Evolutionary conservation across 2,888 invertebrate species (phyloP).

Genomic region (Lampropteryx suffumata): DNA sequence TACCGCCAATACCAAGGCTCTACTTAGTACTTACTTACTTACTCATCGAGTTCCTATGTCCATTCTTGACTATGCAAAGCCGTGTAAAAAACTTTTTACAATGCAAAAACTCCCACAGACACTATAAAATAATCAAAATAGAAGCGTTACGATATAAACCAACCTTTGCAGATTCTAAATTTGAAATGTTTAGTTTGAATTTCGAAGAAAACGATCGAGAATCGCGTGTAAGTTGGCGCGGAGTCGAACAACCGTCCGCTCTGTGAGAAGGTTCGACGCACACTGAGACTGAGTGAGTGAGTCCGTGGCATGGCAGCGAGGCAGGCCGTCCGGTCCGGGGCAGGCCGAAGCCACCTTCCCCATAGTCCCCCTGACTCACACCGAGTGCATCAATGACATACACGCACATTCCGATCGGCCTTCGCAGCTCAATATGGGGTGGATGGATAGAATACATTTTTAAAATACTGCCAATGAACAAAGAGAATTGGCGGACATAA

Average conservation of each 20-base stretch:
- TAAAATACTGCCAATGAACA: constrained; percentile 23
- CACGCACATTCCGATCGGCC: constrained; percentile 71
- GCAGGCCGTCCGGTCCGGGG: constrained; percentile 32
- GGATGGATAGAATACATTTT: constrained; percentile 61
- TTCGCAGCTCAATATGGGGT: constrained; percentile 49
- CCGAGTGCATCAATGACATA: constrained; percentile 82
- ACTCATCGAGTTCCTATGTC: constrained; percentile 77
- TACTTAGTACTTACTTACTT: constrained; percentile 49
- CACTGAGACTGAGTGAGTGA: constrained; percentile 65
- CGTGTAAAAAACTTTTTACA: constrained; percentile 60
- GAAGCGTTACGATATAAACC: constrained; percentile 57
- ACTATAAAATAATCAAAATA: constrained; percentile 36
- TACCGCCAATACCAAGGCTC: constrained; percentile 76
- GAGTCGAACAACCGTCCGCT: constrained; percentile 64
- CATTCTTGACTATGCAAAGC: constrained; percentile 75
- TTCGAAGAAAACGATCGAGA: constrained; percentile 55
- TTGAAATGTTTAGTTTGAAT: constrained; percentile 43
- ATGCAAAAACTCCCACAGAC: constrained; percentile 8
- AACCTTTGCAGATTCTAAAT: constrained; percentile 56
- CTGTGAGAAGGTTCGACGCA: constrained; percentile 71
- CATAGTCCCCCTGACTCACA: constrained; percentile 63
- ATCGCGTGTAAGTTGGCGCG: constrained; percentile 72
- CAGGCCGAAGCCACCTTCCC: constrained; percentile 39
- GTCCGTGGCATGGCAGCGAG: constrained; percentile 5
- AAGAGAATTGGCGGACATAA: constrained; percentile 12